phyloP scores from a whole-genome alignment of 2,888 invertebrate species.

The Philaethria dido region DNA sequence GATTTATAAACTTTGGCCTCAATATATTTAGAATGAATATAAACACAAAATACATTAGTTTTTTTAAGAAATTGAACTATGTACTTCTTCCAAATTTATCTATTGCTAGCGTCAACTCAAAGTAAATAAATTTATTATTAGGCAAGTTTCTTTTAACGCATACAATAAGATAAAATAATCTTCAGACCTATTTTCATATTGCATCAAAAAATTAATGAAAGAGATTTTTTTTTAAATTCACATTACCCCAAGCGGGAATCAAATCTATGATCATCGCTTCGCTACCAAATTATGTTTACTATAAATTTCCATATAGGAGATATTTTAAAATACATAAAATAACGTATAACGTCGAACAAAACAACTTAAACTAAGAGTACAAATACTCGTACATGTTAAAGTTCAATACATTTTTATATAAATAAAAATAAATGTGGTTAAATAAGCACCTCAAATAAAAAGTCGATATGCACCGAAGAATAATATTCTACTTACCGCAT shows the following conservation, averaged over 20 bases:
- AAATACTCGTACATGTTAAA: neutral
- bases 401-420: slow-evolving; percentile 24
- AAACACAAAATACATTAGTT: neutral
- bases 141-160: no score
- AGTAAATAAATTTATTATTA: no score
- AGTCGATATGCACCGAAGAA: slow-evolving; percentile 39
- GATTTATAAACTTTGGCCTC: no score
- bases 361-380: slow-evolving; percentile 12
- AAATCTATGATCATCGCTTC: neutral
- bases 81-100: no score
- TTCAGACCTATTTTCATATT: no score
- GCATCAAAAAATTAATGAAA: no score
- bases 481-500: neutral
- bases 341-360: slow-evolving; percentile 13
- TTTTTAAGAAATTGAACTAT: neutral
- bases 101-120: no score
- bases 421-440: slow-evolving; percentile 40
- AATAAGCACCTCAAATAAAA: slow-evolving; percentile 43
- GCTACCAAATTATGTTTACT: slow-evolving; percentile 10
- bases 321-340: slow-evolving; percentile 7
- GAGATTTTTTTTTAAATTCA: no score
- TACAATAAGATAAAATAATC: no score
- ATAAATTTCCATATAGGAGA: neutral
- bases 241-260: neutral
- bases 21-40: no score